These are phyloP conservation scores for Eurosta solidaginis DNA, from an alignment of 1,140 invertebrate species.

Conservation along the genomic window DNA sequence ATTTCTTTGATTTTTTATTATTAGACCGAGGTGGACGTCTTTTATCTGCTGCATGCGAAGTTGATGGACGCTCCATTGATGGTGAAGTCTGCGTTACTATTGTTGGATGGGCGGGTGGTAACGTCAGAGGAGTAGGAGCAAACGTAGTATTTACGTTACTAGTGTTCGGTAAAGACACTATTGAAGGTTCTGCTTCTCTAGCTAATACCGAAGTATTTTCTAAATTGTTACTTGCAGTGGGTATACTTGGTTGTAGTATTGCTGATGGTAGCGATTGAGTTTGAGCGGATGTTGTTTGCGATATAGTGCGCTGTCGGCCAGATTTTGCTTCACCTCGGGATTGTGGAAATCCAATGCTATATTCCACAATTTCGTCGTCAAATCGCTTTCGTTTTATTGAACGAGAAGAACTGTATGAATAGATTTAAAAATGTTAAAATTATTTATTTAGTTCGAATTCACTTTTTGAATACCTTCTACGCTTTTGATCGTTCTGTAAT, in stretches of 20 bases:
- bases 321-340: slow-evolving; percentile 64
- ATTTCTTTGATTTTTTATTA: slow-evolving; percentile 62
- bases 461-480: slow-evolving; percentile 45
- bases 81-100: neutral
- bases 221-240: slow-evolving; percentile 44
- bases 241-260: slow-evolving; percentile 49
- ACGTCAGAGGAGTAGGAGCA: slow-evolving; percentile 37
- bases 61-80: slow-evolving; percentile 12
- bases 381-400: slow-evolving; percentile 95
- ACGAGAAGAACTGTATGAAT: slow-evolving; percentile 74
- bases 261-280: slow-evolving; percentile 51
- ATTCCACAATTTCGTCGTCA: slow-evolving; percentile 95
- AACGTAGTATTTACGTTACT: slow-evolving; percentile 48
- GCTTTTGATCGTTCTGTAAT: slow-evolving; percentile 50
- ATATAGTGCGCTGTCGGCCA: slow-evolving; percentile 62
- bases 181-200: slow-evolving; percentile 45
- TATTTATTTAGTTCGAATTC: neutral
- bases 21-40: slow-evolving; percentile 47
- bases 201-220: slow-evolving; percentile 46
- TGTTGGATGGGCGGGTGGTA: neutral
- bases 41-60: slow-evolving; percentile 35
- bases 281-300: slow-evolving; percentile 61
- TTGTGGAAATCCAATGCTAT: slow-evolving; percentile 73
- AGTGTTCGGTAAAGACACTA: slow-evolving; percentile 42
- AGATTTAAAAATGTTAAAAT: neutral